Evolutionary conservation across 2,113 vertebrate genomes (phyloP), one percentile per base, ranked within the genome.

Genomic region (Psittacara wagleri): DNA sequence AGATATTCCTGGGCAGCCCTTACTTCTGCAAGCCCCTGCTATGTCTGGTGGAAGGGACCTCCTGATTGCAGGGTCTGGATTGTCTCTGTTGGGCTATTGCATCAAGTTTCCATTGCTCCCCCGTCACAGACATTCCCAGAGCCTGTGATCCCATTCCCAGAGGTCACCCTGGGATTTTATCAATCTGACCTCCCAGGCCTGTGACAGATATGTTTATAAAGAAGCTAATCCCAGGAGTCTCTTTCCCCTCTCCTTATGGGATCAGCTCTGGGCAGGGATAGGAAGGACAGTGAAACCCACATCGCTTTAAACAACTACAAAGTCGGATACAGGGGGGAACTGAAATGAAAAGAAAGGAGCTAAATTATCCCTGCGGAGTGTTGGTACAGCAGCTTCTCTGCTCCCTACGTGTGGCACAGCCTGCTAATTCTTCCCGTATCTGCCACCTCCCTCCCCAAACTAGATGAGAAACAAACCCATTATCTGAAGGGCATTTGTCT

Each of bases 401-500:
- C 54, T 94, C 67, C 77, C 43, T 54, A 52, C 5, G 6, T 81
- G 72, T 17, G 7, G 66, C 81, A 87, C 66, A 95, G 81, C 51
- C 79, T 86, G 69, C 62, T 88, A 91, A 94, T 81, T 35, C 29
- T 76, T 82, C 37, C 83, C 7, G 11, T 85, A 62, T 55, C 83
- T 80, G 52, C 73, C 69, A 80, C 73, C 51, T 81, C 79, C 84
- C 75, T 86, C 44, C 77, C 46, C 39, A 92, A 74, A 92, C 48
- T 17, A 83, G 81, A 88, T 3, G 54, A 95, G 92, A 97, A 97
- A 95, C 82, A 96, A 94, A 93, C 81, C 88, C 94, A 97, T 96
- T 97, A 94, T 94, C 76, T 90, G 94, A 95, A 96, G 87, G 86
- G 92, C 75, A 67, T 94, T 96, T 93, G 90, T 92, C 96, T 96